Percentiles rank a stretch among this genome's conserved stretches.
These are phyloP conservation scores for Sitta europaea DNA, from an alignment of 2,113 vertebrate genomes.

Conservation along the genomic window DNA sequence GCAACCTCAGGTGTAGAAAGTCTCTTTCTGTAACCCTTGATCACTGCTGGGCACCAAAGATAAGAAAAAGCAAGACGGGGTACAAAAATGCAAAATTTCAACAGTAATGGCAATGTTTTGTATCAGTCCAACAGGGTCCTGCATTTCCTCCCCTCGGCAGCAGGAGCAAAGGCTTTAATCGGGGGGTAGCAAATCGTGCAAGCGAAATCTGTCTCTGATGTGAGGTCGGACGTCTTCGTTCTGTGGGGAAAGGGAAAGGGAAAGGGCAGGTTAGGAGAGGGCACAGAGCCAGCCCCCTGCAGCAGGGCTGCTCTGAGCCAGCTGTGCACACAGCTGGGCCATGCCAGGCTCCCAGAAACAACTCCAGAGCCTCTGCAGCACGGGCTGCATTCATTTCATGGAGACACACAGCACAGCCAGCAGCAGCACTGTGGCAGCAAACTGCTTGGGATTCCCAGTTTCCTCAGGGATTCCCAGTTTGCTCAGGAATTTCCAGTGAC, in stretches of 20 bases:
- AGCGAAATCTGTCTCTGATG: slow-evolving; percentile 95
- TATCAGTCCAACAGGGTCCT: slow-evolving; percentile 87
- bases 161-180: slow-evolving; percentile 81
- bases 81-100: slow-evolving; percentile 84
- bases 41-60: slow-evolving; percentile 81
- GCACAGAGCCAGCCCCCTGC: neutral
- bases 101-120: slow-evolving; percentile 93
- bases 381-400: no score
- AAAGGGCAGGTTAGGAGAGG: neutral
- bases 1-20: slow-evolving; percentile 69
- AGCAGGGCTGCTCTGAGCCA: no score
- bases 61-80: slow-evolving; percentile 85
- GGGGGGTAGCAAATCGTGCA: slow-evolving; percentile 96
- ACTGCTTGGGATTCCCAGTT: no score
- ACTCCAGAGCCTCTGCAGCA: fast-evolving
- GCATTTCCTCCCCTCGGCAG: slow-evolving; percentile 77
- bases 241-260: no score
- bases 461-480: neutral
- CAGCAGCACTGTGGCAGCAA: neutral
- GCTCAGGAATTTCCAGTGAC: no score
- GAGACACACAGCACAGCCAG: neutral
- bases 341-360: no score
- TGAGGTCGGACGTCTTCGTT: slow-evolving; percentile 97
- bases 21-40: slow-evolving; percentile 79
- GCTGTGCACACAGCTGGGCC: no score